A percentile compares a stretch with the other conserved stretches of the same genome.
Conservation (phyloP, 2,113 vertebrate genomes). For the Chloebia gouldiae region DNA sequence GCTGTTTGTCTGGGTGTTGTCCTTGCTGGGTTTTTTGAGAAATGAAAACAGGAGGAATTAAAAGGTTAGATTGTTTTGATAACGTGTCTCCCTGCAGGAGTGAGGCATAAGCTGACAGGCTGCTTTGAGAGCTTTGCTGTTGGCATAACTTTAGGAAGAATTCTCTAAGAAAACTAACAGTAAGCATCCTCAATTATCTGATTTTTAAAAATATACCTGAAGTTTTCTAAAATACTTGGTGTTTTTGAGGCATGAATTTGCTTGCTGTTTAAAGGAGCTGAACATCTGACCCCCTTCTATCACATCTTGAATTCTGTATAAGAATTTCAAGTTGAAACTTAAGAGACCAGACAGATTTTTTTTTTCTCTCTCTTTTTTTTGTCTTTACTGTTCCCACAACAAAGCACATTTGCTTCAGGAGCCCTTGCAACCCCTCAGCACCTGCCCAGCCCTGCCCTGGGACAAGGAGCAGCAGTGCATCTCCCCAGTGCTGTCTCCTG, state of each 20-base stretch:
- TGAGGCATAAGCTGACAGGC: background rate
- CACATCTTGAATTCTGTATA: background rate
- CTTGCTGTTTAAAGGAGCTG: background rate
- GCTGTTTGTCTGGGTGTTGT: background rate
- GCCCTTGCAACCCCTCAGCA: background rate
- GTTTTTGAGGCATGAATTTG: background rate
- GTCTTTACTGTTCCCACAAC: background rate
- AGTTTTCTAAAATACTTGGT: background rate
- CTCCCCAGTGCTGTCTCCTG: background rate
- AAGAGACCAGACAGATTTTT: background rate
- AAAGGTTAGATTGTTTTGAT: conserved; percentile 28
- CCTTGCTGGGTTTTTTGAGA: background rate
- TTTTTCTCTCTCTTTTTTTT: background rate
- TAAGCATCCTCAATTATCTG: background rate
- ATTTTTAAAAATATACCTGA: background rate
- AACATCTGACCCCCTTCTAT: background rate
- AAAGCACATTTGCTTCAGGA: background rate
- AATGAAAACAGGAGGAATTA: background rate
- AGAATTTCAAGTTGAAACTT: background rate
- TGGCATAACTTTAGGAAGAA: background rate
- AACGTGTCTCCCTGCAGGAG: background rate
- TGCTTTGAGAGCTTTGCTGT: background rate
- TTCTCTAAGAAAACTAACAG: background rate
- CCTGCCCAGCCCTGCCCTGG: background rate
- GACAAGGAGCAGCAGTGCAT: background rate